Conservation (phyloP, 2,797 vertebrate genomes). For the Echeneis naucrates region DNA sequence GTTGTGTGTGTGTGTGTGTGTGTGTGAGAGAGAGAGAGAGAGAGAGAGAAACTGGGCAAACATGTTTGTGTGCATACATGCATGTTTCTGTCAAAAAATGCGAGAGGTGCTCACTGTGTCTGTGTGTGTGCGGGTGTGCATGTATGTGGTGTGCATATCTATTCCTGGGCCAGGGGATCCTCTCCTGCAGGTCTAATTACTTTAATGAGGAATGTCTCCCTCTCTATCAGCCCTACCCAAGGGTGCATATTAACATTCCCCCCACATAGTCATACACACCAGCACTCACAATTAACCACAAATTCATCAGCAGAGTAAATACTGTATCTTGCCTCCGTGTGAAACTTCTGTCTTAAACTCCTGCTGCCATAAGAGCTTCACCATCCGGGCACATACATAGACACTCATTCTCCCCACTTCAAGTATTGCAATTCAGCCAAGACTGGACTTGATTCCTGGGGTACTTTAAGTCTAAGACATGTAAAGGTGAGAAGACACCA, state of each 20-base stretch:
- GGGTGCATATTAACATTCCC: conserved; percentile 80
- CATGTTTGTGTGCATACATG: conserved; percentile 7
- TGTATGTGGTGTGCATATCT: conserved; percentile 57
- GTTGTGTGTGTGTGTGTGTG: conserved; percentile 8
- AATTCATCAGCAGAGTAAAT: conserved; percentile 78
- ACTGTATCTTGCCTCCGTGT: conserved; percentile 41
- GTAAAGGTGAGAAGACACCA: conserved; percentile 64
- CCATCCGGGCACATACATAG: neutral
- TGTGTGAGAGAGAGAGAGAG: neutral
- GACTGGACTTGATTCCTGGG: conserved; percentile 34
- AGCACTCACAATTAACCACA: conserved; percentile 76
- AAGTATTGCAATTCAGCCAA: conserved; percentile 48
- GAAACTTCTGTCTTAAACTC: conserved; percentile 62
- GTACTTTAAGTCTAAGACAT: conserved; percentile 57
- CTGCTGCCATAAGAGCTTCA: conserved; percentile 48
- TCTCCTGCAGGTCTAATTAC: conserved; percentile 83
- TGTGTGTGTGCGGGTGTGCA: conserved; percentile 68
- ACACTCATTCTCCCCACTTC: neutral
- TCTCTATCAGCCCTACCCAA: conserved; percentile 73
- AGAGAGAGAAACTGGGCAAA: neutral
- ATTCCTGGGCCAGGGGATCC: conserved; percentile 73
- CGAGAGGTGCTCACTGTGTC: conserved; percentile 30
- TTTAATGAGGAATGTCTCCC: conserved; percentile 78
- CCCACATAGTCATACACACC: conserved; percentile 72
- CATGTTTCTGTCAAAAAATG: conserved; percentile 6